Conservation (phyloP, 2,888 invertebrate genomes). For the Drosophila ustulata region DNA sequence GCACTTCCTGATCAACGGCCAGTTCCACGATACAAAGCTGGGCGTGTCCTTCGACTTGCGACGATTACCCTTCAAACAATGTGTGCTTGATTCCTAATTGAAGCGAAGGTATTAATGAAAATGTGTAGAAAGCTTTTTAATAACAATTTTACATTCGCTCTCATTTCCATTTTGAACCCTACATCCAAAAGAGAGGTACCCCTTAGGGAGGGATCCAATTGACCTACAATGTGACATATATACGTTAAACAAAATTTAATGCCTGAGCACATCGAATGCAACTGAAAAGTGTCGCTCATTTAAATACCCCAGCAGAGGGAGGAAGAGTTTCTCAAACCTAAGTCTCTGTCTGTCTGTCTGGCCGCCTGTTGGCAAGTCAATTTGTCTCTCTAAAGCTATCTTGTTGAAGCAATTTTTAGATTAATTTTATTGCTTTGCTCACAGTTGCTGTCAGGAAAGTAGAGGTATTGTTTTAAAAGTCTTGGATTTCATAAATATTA, state of each 20-base stretch:
- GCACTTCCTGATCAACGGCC: slow-evolving; percentile 91
- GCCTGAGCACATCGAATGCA: slow-evolving; percentile 1
- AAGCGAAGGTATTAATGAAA: slow-evolving; percentile 11
- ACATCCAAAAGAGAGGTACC: slow-evolving; percentile 6
- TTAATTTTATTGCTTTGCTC: neutral
- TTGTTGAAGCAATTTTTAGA: neutral
- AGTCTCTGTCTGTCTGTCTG: neutral
- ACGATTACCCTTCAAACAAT: slow-evolving; percentile 86
- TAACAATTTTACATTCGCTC: slow-evolving; percentile 5
- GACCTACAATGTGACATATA: slow-evolving; percentile 5
- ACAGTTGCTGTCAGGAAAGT: too few species aligned
- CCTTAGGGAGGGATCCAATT: slow-evolving; percentile 6
- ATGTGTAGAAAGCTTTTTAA: slow-evolving; percentile 3
- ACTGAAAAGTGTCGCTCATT: slow-evolving; percentile 3
- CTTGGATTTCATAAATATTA: neutral
- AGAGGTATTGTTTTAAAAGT: too few species aligned
- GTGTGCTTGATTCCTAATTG: slow-evolving; percentile 86
- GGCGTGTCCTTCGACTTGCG: slow-evolving; percentile 86
- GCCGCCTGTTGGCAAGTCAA: neutral
- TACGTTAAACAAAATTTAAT: slow-evolving; percentile 5
- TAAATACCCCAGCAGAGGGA: neutral
- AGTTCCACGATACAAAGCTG: slow-evolving; percentile 92
- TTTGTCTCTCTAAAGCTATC: neutral
- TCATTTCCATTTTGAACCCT: slow-evolving; percentile 5
- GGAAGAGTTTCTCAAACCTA: neutral